Evolutionary conservation across 1,140 invertebrate species (phyloP).

Genomic region (Calycopis cecrops): DNA sequence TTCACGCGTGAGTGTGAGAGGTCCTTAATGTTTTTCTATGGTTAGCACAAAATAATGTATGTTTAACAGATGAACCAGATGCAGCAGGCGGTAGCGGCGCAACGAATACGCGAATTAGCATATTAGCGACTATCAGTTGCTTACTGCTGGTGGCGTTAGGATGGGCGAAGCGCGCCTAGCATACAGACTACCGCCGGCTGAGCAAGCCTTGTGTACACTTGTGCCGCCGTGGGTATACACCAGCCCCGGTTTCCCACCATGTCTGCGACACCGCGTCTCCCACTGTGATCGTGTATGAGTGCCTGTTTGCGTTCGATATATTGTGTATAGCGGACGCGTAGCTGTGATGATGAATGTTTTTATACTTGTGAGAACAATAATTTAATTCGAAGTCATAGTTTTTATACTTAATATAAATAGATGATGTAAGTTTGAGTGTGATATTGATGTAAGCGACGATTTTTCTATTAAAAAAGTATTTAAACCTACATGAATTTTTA

Average conservation of each 20-base stretch:
- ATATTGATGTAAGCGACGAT: constrained; percentile 69
- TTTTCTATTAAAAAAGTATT: constrained; percentile 68
- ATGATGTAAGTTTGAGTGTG: constrained; percentile 73
- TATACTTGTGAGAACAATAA: constrained; percentile 67
- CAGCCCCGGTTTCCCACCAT: constrained; percentile 13
- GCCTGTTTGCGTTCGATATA: constrained; percentile 55
- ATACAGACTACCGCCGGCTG: background rate
- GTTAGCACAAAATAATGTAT: background rate
- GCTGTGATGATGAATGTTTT: constrained; percentile 66
- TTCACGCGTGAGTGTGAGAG: no score
- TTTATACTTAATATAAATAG: constrained; percentile 74
- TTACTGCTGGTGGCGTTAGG: constrained; percentile 24
- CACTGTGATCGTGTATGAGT: constrained; percentile 61
- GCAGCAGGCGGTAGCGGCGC: constrained; percentile 32
- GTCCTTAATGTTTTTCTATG: no score
- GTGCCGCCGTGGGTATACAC: constrained; percentile 22
- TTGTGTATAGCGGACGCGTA: constrained; percentile 65
- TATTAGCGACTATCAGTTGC: constrained; percentile 21
- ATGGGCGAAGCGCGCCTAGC: constrained; percentile 18
- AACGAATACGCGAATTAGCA: constrained; percentile 1
- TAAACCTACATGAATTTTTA: constrained; percentile 41
- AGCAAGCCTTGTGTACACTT: background rate
- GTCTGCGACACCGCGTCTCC: constrained; percentile 31
- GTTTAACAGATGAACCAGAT: constrained; percentile 1
- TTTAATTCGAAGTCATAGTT: constrained; percentile 73